Conservation (phyloP, 2,797 vertebrate species). For the Distichodus sexfasciatus region DNA sequence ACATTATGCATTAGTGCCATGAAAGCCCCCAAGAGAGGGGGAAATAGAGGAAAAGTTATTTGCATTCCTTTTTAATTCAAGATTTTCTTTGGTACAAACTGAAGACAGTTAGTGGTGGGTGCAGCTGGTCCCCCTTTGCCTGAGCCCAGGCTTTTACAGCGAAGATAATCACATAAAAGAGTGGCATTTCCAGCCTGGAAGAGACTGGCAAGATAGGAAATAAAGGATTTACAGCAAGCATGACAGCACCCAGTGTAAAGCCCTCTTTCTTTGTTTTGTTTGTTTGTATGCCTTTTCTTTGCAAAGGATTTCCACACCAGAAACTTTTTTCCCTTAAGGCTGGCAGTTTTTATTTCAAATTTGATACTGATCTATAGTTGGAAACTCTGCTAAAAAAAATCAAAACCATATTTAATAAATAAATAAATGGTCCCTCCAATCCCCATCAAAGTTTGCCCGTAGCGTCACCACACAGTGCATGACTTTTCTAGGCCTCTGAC, state of each 20-base stretch:
- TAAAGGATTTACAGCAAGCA: neutral
- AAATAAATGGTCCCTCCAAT: too few relatives aligned
- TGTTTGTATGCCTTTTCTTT: neutral
- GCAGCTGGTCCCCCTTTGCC: neutral
- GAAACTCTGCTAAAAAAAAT: too few relatives aligned
- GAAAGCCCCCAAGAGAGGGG: neutral
- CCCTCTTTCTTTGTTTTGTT: neutral
- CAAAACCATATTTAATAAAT: too few relatives aligned
- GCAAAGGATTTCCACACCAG: too few relatives aligned
- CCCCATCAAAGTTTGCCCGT: too few relatives aligned
- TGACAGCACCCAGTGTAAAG: neutral
- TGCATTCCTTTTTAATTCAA: conserved; percentile 9
- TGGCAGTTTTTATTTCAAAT: too few relatives aligned
- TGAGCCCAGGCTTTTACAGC: neutral
- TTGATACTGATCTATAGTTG: too few relatives aligned
- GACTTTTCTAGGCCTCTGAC: too few relatives aligned
- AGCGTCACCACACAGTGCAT: too few relatives aligned
- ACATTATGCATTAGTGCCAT: conserved; percentile 5
- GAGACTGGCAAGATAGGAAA: neutral
- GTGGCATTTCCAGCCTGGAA: neutral
- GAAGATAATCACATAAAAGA: neutral
- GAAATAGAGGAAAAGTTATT: neutral
- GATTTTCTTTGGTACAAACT: conserved; percentile 2
- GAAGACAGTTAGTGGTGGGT: neutral
- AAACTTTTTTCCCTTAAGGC: neutral